Evolutionary conservation across 2,113 vertebrate genomes (phyloP).

Genomic region (Xenopus borealis): DNA sequence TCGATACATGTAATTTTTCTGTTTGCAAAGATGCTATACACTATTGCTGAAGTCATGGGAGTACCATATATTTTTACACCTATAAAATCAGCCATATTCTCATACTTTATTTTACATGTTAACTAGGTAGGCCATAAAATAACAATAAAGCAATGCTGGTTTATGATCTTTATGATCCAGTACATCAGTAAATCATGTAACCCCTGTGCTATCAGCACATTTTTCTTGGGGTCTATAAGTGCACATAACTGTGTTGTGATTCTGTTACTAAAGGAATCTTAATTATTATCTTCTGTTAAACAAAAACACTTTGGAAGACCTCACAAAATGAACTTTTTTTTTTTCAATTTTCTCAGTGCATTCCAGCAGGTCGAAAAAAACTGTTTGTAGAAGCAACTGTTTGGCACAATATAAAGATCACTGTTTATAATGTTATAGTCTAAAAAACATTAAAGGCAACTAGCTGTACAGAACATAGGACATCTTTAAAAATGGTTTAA

Average conservation of each 20-base stretch:
- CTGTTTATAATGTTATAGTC: slow-evolving; percentile 52
- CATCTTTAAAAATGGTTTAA: slow-evolving; percentile 45
- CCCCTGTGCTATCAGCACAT: slow-evolving; percentile 6
- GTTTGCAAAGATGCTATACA: too few species aligned
- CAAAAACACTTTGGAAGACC: slow-evolving; percentile 22
- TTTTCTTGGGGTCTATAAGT: neutral
- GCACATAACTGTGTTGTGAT: neutral
- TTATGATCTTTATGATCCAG: neutral
- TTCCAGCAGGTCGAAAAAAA: slow-evolving; percentile 19
- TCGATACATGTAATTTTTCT: too few species aligned
- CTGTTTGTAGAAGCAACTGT: slow-evolving; percentile 52
- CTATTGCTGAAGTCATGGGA: too few species aligned
- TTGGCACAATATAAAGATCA: slow-evolving; percentile 58
- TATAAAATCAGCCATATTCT: too few species aligned
- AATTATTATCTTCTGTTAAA: neutral
- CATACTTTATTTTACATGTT: too few species aligned
- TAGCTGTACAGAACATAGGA: slow-evolving; percentile 37
- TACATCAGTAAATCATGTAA: neutral
- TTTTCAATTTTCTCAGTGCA: neutral
- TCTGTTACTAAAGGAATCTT: slow-evolving; percentile 1
- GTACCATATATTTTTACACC: too few species aligned
- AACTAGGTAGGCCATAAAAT: too few species aligned
- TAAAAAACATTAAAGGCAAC: slow-evolving; percentile 56
- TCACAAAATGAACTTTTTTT: neutral
- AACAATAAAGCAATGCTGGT: neutral